Evolutionary conservation across 2,113 vertebrate species (phyloP), one percentile per base, ranked within the genome.

Genomic region (Cinclus mexicanus): DNA sequence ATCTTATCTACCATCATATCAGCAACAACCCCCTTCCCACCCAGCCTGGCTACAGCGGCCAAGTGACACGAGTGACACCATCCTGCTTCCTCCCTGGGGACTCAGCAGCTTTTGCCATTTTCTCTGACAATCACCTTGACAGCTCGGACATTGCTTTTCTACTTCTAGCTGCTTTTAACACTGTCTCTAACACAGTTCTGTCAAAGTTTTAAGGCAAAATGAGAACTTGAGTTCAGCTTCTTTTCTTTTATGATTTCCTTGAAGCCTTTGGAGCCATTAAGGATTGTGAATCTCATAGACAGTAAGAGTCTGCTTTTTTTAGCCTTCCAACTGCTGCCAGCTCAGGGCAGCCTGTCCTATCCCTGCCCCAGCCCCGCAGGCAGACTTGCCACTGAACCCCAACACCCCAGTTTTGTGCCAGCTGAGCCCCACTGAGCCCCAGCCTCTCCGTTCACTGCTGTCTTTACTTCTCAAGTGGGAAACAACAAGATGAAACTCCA

Each of bases 11-110:
- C 52, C 69, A 94, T 93, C 83, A 0, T 17, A 67, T 63, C 79
- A 26, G 52, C 0, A 5, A 79, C 90, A 87, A 44, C 41, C 59
- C 70, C 78, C 71, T 68, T 89, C 35, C 71, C 90, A 77, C 71
- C 71, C 90, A 77, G 47, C 5, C 1, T 4, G 3, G 59, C 80
- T 39, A 14, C 1, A 65, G 63, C 56, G 8, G 64, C 69, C 65
- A 18, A 88, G 55, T 4, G 35, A 89, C n/a, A 72, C 49, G 16
- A 88, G 55, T 5, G 42, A 89, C n/a, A 72, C 35, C 2, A 1
- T 59, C 68, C 93, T 83, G 55, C 87, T 95, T 90, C 93, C 95
- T 94, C 65, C 84, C 89, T 69, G 87, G 93, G 84, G 87, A 23
- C 81, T 46, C n/a, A 9, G 49, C 17, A 2, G 11, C 33, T 68